Conservation (phyloP, 2,113 vertebrate species). For the Hyaena hyaena region DNA sequence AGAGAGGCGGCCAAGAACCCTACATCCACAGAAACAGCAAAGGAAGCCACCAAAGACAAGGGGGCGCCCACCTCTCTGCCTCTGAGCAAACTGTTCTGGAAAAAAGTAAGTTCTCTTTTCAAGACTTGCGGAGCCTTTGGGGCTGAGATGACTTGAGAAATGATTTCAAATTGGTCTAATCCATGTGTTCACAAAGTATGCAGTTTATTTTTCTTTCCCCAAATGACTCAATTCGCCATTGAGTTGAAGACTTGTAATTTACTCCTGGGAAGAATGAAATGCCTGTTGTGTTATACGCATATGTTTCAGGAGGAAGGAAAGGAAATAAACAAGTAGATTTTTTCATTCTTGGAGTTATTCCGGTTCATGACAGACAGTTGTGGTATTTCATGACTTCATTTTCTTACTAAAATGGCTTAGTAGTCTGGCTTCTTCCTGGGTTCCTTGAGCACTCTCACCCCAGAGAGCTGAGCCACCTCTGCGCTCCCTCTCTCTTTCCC, state of each 20-base stretch:
- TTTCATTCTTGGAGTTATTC: neutral
- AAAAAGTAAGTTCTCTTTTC: slow-evolving; percentile 82
- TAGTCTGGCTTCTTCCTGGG: neutral
- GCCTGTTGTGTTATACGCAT: neutral
- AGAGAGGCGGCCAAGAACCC: slow-evolving; percentile 71
- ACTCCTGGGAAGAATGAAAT: neutral
- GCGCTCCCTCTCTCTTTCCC: neutral
- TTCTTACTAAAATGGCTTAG: neutral
- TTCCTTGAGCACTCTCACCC: neutral
- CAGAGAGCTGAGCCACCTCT: rapidly evolving
- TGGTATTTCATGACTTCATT: neutral
- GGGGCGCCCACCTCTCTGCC: slow-evolving; percentile 79
- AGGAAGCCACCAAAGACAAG: slow-evolving; percentile 81
- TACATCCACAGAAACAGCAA: neutral
- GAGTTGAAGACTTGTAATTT: rapidly evolving
- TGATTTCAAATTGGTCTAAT: rapidly evolving
- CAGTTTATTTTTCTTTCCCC: neutral
- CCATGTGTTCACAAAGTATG: rapidly evolving
- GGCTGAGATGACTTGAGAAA: neutral
- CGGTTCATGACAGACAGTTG: neutral
- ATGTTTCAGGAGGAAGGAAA: slow-evolving; percentile 5
- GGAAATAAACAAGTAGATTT: neutral
- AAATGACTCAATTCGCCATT: neutral
- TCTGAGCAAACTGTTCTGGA: slow-evolving; percentile 88
- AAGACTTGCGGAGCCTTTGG: too few relatives aligned